A percentile compares a stretch with the other conserved stretches of the same genome.
These are phyloP conservation scores for Cettia cetti DNA, from an alignment of 2,113 vertebrate genomes.

Conservation along the genomic window DNA sequence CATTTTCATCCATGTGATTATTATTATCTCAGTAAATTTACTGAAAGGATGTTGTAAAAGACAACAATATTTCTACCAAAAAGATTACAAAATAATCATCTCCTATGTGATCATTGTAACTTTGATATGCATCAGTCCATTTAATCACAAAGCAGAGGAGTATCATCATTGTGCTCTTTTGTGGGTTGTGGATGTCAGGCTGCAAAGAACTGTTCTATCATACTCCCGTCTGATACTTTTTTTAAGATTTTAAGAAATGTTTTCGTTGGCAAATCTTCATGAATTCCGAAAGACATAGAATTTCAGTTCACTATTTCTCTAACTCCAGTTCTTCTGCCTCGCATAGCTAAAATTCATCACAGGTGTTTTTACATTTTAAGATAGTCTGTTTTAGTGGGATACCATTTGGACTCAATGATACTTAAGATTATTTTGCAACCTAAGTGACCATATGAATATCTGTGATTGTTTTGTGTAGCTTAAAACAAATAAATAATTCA, in stretches of 20 bases:
- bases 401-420: rapidly evolving
- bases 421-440: background rate
- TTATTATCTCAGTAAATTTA: background rate
- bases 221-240: background rate
- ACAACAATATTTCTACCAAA: background rate
- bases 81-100: background rate
- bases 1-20: background rate
- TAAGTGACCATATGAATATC: background rate
- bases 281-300: background rate
- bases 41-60: background rate
- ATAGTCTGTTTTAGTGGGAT: background rate
- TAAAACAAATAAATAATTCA: background rate
- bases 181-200: background rate
- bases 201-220: background rate
- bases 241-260: background rate
- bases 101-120: background rate
- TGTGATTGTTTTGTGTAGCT: background rate
- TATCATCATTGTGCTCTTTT: background rate
- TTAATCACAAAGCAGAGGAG: background rate
- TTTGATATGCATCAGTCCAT: background rate
- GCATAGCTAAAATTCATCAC: background rate
- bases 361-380: background rate
- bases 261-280: background rate
- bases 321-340: background rate
- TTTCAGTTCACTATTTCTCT: background rate